Evolutionary conservation across 2,113 vertebrate species (phyloP).

Genomic region (Scopus umbretta): DNA sequence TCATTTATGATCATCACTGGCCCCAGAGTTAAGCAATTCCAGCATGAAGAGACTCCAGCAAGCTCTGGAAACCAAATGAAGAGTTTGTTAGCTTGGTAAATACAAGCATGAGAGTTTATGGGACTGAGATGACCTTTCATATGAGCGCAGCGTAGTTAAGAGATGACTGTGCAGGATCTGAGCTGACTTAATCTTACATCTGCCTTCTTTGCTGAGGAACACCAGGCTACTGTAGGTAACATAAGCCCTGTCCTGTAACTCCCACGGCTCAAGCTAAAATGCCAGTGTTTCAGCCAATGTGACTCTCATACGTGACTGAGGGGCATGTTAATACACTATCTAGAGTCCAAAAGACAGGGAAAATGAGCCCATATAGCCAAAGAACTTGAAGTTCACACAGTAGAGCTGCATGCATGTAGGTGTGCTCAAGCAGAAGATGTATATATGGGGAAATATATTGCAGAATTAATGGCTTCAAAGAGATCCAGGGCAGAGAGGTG

Average conservation of each 20-base stretch:
- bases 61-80: background rate
- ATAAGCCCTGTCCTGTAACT: background rate
- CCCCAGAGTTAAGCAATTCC: background rate
- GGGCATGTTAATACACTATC: background rate
- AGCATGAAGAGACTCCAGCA: background rate
- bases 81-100: background rate
- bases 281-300: background rate
- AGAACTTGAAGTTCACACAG: background rate
- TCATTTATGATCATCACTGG: background rate
- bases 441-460: background rate
- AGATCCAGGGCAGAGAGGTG: background rate
- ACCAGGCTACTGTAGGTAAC: background rate
- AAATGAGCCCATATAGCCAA: background rate
- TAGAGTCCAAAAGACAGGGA: background rate
- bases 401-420: background rate
- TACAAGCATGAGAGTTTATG: background rate
- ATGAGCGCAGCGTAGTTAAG: background rate
- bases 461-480: background rate
- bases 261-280: background rate
- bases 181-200: background rate
- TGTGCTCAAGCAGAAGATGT: background rate
- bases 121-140: constrained; percentile 27
- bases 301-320: background rate
- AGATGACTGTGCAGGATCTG: background rate
- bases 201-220: background rate